Evolutionary conservation across 2,797 vertebrate genomes (phyloP).

Genomic region (Hipposideros larvatus): DNA sequence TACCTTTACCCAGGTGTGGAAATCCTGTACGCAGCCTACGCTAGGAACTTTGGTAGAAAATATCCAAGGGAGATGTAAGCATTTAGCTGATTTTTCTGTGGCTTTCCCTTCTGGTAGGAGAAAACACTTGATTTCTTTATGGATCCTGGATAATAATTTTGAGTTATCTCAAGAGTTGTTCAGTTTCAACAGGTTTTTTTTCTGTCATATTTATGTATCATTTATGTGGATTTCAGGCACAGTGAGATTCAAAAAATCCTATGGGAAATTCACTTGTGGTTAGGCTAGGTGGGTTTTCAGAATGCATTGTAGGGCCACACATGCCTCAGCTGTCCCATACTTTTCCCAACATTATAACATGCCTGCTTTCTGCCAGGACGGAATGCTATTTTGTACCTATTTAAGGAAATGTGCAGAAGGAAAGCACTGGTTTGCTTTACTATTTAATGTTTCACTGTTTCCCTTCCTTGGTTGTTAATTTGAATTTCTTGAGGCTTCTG

Average conservation of each 20-base stretch:
- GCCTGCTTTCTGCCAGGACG: neutral
- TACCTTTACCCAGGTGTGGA: neutral
- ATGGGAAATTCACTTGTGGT: neutral
- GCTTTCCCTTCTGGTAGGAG: conserved; percentile 1
- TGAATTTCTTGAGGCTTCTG: neutral
- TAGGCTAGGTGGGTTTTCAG: neutral
- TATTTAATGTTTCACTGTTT: neutral
- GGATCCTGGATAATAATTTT: neutral
- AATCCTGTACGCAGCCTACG: neutral
- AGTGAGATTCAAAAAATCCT: neutral
- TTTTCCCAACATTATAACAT: neutral
- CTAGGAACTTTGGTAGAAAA: neutral
- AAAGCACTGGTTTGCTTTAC: neutral
- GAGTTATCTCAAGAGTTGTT: neutral
- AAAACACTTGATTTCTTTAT: neutral
- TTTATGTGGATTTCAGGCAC: neutral
- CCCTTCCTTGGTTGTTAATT: neutral
- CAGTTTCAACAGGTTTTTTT: neutral
- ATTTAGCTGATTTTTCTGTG: neutral
- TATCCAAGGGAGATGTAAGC: neutral
- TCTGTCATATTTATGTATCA: neutral
- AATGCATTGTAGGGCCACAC: neutral
- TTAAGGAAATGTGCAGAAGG: neutral
- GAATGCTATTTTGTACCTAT: neutral
- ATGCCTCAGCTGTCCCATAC: neutral